A percentile compares a stretch with the other conserved stretches of the same genome.
Evolutionary conservation across 2,797 vertebrate species (phyloP).

Genomic region (Mastacembelus armatus): DNA sequence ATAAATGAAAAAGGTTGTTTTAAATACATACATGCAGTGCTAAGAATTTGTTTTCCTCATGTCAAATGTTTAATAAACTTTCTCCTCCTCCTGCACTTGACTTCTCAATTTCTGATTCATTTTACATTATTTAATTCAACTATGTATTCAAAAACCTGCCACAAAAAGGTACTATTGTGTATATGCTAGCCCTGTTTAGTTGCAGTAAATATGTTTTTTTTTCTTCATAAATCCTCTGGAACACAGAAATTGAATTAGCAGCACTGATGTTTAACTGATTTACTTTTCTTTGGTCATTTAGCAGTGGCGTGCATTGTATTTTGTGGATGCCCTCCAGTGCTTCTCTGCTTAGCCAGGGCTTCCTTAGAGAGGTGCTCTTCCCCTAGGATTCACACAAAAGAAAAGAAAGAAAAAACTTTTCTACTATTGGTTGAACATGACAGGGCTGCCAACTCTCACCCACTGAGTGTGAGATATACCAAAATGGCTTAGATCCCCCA

Average conservation of each 20-base stretch:
- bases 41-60: too few relatives aligned
- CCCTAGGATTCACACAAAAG: conserved; percentile 52
- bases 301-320: background rate
- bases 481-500: conserved; percentile 60
- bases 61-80: too few relatives aligned
- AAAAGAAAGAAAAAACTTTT: conserved; percentile 40
- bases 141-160: too few relatives aligned
- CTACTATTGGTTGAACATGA: conserved; percentile 63
- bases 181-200: background rate
- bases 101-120: too few relatives aligned
- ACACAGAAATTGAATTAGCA: conserved; percentile 1
- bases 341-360: conserved; percentile 24
- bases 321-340: conserved; percentile 22
- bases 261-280: conserved; percentile 5
- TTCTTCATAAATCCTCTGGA: conserved; percentile 13
- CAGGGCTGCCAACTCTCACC: conserved; percentile 59
- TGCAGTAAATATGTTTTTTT: background rate
- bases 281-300: conserved; percentile 31
- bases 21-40: conserved; percentile 1
- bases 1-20: conserved; percentile 19
- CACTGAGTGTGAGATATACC: conserved; percentile 52
- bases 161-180: background rate
- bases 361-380: conserved; percentile 43
- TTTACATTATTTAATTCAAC: too few relatives aligned
- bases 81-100: too few relatives aligned